Conservation (phyloP, 1,140 invertebrate genomes). For the Drosophila athabasca region DNA sequence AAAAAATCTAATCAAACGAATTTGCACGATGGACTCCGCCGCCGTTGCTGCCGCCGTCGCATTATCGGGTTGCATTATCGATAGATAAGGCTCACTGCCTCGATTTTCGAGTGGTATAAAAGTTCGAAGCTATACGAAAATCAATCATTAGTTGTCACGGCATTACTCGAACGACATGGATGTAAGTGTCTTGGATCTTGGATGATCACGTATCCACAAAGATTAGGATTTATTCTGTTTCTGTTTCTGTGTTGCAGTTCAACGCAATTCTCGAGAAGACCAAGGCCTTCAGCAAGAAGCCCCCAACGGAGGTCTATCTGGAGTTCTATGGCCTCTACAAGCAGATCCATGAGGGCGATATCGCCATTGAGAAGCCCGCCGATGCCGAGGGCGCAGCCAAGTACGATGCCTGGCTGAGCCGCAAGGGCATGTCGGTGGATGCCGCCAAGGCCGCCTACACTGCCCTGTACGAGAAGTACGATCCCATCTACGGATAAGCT, state of each 20-base stretch:
- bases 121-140: too few relatives aligned
- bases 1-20: conserved; percentile 28
- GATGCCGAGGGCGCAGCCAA: conserved; percentile 98
- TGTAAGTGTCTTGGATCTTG: conserved; percentile 56
- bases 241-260: conserved; percentile 85
- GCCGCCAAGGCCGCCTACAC: conserved; percentile 94
- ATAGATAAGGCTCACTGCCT: too few relatives aligned
- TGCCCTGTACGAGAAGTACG: conserved; percentile 88
- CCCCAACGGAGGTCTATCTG: conserved; percentile 92
- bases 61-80: too few relatives aligned
- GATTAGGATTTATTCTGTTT: neutral
- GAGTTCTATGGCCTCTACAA: conserved; percentile 95
- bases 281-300: conserved; percentile 91
- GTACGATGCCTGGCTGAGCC: conserved; percentile 96
- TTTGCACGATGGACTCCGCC: conserved; percentile 38
- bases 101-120: too few relatives aligned
- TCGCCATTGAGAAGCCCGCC: conserved; percentile 87
- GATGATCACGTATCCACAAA: neutral
- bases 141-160: too few relatives aligned
- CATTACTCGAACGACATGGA: conserved; percentile 47
- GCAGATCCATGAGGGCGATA: conserved; percentile 92
- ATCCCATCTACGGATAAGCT: conserved; percentile 72
- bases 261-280: conserved; percentile 90
- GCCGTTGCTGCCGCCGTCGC: conserved; percentile 23
- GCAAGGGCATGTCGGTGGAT: conserved; percentile 91